Evolutionary conservation across 92 coral and sea anemone genomes (phyloP).

Genomic region (Epizoanthus scotinus): DNA sequence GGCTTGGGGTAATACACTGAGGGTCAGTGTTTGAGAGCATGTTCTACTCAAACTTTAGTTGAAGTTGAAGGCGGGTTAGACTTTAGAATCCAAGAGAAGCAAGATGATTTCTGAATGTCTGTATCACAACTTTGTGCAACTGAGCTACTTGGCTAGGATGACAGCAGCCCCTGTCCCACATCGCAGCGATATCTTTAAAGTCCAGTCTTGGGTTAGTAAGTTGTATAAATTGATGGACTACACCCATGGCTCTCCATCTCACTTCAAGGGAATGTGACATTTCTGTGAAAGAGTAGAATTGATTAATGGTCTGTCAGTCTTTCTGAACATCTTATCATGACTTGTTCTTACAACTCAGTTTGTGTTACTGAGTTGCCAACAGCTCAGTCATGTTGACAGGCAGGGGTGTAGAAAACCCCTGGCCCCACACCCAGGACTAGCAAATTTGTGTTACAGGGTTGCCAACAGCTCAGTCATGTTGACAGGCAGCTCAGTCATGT

Average conservation of each 20-base stretch:
- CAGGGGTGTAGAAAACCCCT: too few relatives aligned
- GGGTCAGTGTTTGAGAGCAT: too few relatives aligned
- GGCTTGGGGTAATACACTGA: too few relatives aligned
- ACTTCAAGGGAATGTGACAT: slow-evolving; percentile 62
- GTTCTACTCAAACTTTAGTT: too few relatives aligned
- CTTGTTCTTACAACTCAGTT: too few relatives aligned
- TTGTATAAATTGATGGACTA: slow-evolving; percentile 60
- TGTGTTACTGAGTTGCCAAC: too few relatives aligned
- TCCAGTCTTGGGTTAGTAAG: slow-evolving; percentile 51
- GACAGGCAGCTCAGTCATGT: too few relatives aligned
- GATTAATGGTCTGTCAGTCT: background rate
- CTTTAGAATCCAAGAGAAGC: background rate
- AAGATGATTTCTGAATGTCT: background rate
- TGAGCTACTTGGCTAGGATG: slow-evolving; percentile 50
- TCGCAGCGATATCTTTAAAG: slow-evolving; percentile 17
- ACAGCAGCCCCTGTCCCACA: slow-evolving; percentile 69
- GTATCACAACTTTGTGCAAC: slow-evolving; percentile 23
- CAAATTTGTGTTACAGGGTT: too few relatives aligned
- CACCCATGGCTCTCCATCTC: slow-evolving; percentile 69
- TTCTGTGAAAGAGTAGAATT: slow-evolving; percentile 39
- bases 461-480: too few relatives aligned
- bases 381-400: too few relatives aligned
- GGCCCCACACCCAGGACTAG: too few relatives aligned
- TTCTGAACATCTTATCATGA: background rate
- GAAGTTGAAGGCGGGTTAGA: too few relatives aligned